Base-by-base conservation (phyloP, 2,113 vertebrate species). In the Phalacrocorax aristotelis region DNA sequence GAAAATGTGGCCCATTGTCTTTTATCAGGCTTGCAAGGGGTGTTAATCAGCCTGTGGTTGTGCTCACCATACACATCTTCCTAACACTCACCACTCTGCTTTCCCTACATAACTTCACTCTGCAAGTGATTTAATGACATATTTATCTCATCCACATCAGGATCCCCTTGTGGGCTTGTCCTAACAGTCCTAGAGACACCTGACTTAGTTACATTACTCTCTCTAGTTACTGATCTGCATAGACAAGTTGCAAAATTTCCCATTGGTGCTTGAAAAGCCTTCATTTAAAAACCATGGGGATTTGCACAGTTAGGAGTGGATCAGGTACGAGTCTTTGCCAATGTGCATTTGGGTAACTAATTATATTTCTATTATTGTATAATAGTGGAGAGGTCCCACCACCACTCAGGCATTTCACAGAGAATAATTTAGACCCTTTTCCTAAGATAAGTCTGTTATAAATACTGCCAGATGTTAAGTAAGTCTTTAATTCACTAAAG, bases 1-100 rank as follows among this genome's bases (percentile, higher is more conserved):
- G 91, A 80, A 88, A 89, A 95, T 89, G 71, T 64, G 79, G 23
- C 71, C 88, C 88, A 94, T 96, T 95, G 95, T 95, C 48, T 89
- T 74, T 96, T 96, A 97, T 96, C 96, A 58, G 85, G 22, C 42
- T 84, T 1, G 1, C 40, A 72, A 83, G 38, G 36, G 23, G 78
- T 46, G 91, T 87, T 95, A 94, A 97, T 88, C 68, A 92, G 69
- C 51, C 65, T 0, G 0, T 5, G 9, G 52, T 15, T 49, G 70
- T 52, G 40, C 79, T 94, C 40, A 13, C n/a, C 48, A 3, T n/a
- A 60, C 49, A 48, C 79, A 86, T 58, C 90, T 88, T 83, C 58
- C 58, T 21, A 42, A n/a, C 44, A 26, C 75, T 90, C 70, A 13
- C 65, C 2, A 4, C 74, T 85, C 10, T 1, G 55, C 69, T 94